These are phyloP conservation scores for Tauraco erythrolophus DNA, from an alignment of 2,113 vertebrate species.

Conservation along the genomic window DNA sequence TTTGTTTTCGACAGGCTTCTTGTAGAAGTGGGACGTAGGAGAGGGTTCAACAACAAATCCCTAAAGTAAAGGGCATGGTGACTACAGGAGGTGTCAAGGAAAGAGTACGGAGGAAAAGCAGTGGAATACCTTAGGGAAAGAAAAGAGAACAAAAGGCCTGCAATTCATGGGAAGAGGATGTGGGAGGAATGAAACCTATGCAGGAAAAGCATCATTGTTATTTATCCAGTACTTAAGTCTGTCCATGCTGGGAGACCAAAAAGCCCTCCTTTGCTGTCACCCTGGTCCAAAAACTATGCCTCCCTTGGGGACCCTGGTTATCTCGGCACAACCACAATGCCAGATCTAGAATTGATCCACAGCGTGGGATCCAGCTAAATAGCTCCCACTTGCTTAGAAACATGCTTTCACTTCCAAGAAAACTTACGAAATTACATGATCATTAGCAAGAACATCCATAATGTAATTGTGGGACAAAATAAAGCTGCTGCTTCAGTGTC, in stretches of 20 bases:
- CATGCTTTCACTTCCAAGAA: conserved; percentile 25
- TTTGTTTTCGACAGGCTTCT: neutral
- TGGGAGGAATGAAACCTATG: neutral
- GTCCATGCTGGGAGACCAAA: neutral
- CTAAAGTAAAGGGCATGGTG: neutral
- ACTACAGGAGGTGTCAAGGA: neutral
- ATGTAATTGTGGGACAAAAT: neutral
- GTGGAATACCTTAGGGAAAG: neutral
- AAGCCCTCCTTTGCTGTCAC: neutral
- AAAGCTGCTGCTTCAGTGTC: neutral
- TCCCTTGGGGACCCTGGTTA: neutral
- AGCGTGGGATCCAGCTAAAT: neutral
- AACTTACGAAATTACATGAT: neutral
- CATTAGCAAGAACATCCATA: neutral
- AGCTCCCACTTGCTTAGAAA: neutral
- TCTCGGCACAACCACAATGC: rapidly evolving
- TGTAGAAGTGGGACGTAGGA: neutral
- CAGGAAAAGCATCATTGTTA: neutral
- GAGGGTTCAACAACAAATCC: neutral
- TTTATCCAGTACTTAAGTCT: neutral
- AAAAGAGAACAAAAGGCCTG: neutral
- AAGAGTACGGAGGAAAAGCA: neutral
- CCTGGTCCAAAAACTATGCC: neutral
- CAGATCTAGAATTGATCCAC: neutral
- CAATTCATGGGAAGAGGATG: neutral